A percentile compares a stretch with the other conserved stretches of the same genome.
These are phyloP conservation scores for silkworm (Bombyx mori) DNA, from an alignment of 1,140 invertebrate genomes.

Conservation along the genomic window DNA sequence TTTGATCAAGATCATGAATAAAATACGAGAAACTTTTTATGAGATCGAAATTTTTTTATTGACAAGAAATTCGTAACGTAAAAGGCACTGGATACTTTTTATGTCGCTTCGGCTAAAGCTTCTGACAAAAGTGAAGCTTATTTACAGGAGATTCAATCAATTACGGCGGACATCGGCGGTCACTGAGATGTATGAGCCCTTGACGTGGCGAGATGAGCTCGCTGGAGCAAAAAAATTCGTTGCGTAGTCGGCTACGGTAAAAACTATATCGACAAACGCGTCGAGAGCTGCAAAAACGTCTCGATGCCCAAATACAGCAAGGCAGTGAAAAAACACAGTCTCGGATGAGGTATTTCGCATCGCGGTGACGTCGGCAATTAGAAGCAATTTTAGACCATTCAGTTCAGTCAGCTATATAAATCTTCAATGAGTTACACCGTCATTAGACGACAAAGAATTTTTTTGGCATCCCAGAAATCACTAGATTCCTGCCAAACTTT, in stretches of 20 bases:
- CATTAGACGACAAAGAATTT: too few relatives aligned
- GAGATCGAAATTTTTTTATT: constrained; percentile 13
- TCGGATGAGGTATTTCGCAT: constrained; percentile 48
- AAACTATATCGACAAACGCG: constrained; percentile 47
- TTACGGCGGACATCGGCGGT: constrained; percentile 39
- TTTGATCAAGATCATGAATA: constrained; percentile 8
- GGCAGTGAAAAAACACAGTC: constrained; percentile 33
- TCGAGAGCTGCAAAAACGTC: constrained; percentile 36
- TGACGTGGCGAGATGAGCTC: constrained; percentile 43
- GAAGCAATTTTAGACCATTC: constrained; percentile 12
- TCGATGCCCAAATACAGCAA: constrained; percentile 29
- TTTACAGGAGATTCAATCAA: constrained; percentile 59
- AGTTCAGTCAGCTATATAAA: neutral
- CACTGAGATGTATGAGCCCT: constrained; percentile 52
- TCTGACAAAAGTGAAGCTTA: constrained; percentile 38
- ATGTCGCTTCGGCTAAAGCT: neutral
- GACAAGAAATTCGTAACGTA: constrained; percentile 8
- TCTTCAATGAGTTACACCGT: too few relatives aligned
- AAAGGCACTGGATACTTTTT: constrained; percentile 1
- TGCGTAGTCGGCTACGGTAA: constrained; percentile 33
- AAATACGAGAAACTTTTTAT: constrained; percentile 9
- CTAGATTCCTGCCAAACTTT: too few relatives aligned
- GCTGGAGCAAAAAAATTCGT: constrained; percentile 45
- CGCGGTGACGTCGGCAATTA: constrained; percentile 12
- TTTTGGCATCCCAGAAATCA: too few relatives aligned